Evolutionary conservation across 2,797 vertebrate species (phyloP), one percentile per base, ranked within the genome.

Genomic region (Peromyscus nudipes): DNA sequence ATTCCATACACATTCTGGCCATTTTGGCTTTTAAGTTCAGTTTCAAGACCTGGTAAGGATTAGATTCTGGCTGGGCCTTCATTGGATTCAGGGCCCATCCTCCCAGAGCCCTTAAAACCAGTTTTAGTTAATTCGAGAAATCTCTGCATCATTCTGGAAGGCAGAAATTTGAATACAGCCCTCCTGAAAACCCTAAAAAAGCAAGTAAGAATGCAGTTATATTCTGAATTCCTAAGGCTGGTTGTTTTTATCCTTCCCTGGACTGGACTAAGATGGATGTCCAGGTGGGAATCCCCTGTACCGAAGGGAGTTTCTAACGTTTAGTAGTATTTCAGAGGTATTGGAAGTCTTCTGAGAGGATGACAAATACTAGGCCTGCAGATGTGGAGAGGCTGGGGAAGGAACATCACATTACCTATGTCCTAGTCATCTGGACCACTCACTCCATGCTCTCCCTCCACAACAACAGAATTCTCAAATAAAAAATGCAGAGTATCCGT

Each of bases 291-390:
- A 0, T 55, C 46, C 9, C 9, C 14, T 40, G 4, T 71, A 34
- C 13, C 52, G 6, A 76, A 43, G 62, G 55, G 0, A 0, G 13
- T 92, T n/a, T 89, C 55, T 29, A 9, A 27, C 16, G 11, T 9
- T 8, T 31, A 40, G 29, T 25, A n/a, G 29, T 19, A 0, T 55
- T 71, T 60, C 69, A 6, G n/a, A 37, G 55, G 6, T 5, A 25
- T 16, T 25, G 55, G 16, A 37, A 65, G 19, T 43, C 73, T 57
- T 2, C 12, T 5, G 3, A 11, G 6, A 57, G 19, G 12, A 8
- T 25, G 29, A 7, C 7, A 1, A 11, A 11, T 13, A 7, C 4
- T 46, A 6, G 3, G n/a, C 37, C 43, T 21, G 0, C 3, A 8
- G n/a, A 14, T 8, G n/a, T 75, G 52, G 43, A 34, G 40, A 34